A percentile compares a stretch with the other conserved stretches of the same genome.
Evolutionary conservation across 2,888 invertebrate genomes (phyloP).

Genomic region (Pachycephus smyrnensis): DNA sequence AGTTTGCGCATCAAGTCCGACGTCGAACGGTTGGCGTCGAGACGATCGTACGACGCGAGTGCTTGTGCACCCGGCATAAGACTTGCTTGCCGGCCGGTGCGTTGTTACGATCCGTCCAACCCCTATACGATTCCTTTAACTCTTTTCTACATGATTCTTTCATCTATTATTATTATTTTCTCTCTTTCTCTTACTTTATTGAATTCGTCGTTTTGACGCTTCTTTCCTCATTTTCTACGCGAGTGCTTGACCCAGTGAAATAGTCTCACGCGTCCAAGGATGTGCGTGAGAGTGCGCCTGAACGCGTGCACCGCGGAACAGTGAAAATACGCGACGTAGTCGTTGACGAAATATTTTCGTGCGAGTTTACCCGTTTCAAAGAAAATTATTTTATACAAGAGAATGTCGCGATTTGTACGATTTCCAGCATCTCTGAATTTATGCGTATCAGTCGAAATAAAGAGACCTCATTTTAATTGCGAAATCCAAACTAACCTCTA

Average conservation of each 20-base stretch:
- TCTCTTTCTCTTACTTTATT: not conserved
- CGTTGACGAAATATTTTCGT: not conserved
- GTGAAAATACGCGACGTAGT: not conserved
- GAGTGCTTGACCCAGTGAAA: not conserved
- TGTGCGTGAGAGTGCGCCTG: not conserved
- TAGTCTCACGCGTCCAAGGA: not conserved
- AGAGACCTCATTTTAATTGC: not conserved
- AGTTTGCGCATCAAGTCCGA: not conserved
- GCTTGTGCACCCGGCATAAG: slow-evolving; percentile 1
- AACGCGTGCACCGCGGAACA: not conserved
- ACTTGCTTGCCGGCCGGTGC: not conserved
- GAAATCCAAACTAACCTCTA: not conserved
- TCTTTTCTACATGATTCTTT: not conserved
- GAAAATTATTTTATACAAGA: not conserved
- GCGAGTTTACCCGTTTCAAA: not conserved
- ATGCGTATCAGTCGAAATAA: no score
- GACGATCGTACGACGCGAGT: not conserved
- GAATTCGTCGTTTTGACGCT: not conserved
- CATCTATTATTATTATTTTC: not conserved
- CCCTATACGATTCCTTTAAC: not conserved
- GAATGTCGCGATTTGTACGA: not conserved
- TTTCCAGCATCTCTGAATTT: not conserved
- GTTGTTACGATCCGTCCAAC: not conserved
- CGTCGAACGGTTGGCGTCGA: not conserved
- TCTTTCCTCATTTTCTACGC: not conserved